Conservation (phyloP, 2,797 vertebrate genomes). For the Philypnodon macrostomus region DNA sequence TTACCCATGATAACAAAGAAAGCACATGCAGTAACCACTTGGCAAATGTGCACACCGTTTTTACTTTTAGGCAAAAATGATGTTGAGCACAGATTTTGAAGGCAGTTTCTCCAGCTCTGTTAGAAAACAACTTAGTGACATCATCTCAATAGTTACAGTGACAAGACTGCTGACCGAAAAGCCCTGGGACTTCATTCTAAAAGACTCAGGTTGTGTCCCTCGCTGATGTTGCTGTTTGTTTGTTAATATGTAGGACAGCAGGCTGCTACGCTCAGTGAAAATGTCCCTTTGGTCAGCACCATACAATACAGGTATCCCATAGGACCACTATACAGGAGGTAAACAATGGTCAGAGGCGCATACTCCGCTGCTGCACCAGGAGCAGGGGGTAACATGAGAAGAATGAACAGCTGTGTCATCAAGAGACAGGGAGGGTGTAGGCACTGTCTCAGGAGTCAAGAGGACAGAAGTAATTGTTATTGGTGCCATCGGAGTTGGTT, state of each 20-base stretch:
- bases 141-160: constrained; percentile 47
- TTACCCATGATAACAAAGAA: too few species aligned
- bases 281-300: constrained; percentile 58
- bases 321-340: constrained; percentile 36
- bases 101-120: neutral
- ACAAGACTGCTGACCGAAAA: constrained; percentile 34
- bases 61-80: too few species aligned
- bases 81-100: constrained; percentile 36
- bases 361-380: constrained; percentile 31
- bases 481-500: too few species aligned
- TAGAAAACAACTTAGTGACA: constrained; percentile 43
- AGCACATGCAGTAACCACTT: too few species aligned
- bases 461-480: constrained; percentile 45
- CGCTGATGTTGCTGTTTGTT: constrained; percentile 55
- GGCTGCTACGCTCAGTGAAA: constrained; percentile 57
- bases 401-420: constrained; percentile 45
- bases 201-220: constrained; percentile 50
- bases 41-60: too few species aligned
- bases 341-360: constrained; percentile 38
- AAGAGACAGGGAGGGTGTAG: constrained; percentile 27
- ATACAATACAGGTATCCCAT: constrained; percentile 41
- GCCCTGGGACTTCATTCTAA: constrained; percentile 52
- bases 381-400: constrained; percentile 16
- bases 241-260: constrained; percentile 49
- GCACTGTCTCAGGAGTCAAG: constrained; percentile 37